Evolutionary conservation across 2,888 invertebrate species (phyloP).

Genomic region (Hylaea fasciaria): DNA sequence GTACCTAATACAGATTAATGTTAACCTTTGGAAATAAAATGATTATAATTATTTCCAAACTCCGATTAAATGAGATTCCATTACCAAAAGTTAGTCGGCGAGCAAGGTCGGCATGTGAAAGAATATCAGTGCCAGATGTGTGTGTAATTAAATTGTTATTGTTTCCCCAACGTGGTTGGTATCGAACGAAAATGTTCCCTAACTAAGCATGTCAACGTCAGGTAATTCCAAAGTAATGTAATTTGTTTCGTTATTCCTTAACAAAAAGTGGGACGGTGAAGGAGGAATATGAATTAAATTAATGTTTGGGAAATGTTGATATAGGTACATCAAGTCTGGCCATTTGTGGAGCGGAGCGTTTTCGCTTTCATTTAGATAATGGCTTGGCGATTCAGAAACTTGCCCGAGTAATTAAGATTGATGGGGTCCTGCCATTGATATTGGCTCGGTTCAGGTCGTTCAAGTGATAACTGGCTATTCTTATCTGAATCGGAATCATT

Average conservation of each 20-base stretch:
- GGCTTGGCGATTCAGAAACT: conserved; percentile 61
- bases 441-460: conserved; percentile 50
- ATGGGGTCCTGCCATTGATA: conserved; percentile 60
- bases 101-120: conserved; percentile 13
- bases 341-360: conserved; percentile 43
- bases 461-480: conserved; percentile 23
- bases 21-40: too few relatives aligned
- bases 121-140: conserved; percentile 36
- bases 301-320: conserved; percentile 38
- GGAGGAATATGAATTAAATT: conserved; percentile 42
- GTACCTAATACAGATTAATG: too few relatives aligned
- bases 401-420: conserved; percentile 71
- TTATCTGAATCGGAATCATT: conserved; percentile 34
- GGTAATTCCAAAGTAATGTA: conserved; percentile 42
- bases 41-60: conserved; percentile 2
- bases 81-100: not conserved
- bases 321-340: conserved; percentile 33
- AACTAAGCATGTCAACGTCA: conserved; percentile 43
- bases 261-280: conserved; percentile 42
- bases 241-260: conserved; percentile 48
- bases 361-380: conserved; percentile 71
- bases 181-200: conserved; percentile 33
- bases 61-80: conserved; percentile 2
- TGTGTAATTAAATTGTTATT: conserved; percentile 47
- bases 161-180: conserved; percentile 35